Base-by-base conservation (phyloP, 2,797 vertebrate genomes). In the Loris lydekkerianus region DNA sequence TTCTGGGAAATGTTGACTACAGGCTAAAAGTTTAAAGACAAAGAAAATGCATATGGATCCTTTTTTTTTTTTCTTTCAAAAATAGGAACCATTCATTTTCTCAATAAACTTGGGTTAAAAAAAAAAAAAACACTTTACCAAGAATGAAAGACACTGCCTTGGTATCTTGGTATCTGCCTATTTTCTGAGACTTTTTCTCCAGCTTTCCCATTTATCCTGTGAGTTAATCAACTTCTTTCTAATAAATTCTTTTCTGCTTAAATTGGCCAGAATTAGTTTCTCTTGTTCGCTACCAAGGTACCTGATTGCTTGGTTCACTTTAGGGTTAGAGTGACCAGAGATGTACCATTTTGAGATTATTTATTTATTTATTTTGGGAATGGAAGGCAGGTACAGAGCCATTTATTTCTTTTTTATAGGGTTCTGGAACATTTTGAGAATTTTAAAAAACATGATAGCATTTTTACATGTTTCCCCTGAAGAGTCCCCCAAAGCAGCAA, bases 21-120 rank as follows among this genome's bases (percentile, higher is more conserved):
- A 92, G 53, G n/a, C 25, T 89, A 53, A 60, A 49, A 63, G 56
- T 70, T 93, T 67, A 63, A 95, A 95, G 85, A 70, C 49, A 87
- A 94, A 96, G 43, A 89, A 83, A 90, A 67, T 25, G 27, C 29
- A 84, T 15, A 34, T 86, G 77, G 49, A 87, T 18, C 43, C 20
- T 31, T 63, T 20, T 63, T 70, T 60, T n/a, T 63, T 63, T 60
- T 31, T 0, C 31, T 73, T 37, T 70, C 77, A 77, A 34, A 96
- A 92, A 81, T n/a, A 82, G 70, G 34, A 86, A 60, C 34, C 21
- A 80, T 88, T 81, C 46, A 43, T 69, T 21, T 93, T 83, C 70
- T 69, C 89, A 53, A 75, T 49, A 49, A 65, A 89, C 23, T 72
- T 75, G 37, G 5, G 61, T 87, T 69, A 87, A 92, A 85, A 76